Percentiles rank a stretch among this genome's conserved stretches.
Conservation (phyloP, 2,113 vertebrate species). For the Istiophorus platypterus region DNA sequence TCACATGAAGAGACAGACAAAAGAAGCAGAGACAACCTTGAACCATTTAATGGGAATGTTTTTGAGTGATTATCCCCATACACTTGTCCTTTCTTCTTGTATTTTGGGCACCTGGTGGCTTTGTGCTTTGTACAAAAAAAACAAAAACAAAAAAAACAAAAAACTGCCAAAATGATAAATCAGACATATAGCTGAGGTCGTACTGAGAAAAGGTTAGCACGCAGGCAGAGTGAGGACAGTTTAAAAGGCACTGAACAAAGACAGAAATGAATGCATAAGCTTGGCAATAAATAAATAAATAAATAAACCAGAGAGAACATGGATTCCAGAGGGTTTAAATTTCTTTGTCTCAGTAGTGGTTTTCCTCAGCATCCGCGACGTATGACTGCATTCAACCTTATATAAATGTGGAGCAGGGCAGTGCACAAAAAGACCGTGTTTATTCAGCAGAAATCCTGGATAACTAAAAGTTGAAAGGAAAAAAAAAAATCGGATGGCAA, state of each 20-base stretch:
- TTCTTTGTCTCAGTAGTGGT: background rate
- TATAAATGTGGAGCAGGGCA: conserved; percentile 1
- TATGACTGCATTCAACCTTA: background rate
- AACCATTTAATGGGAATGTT: background rate
- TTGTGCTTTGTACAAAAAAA: no score
- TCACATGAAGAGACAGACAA: conserved; percentile 1
- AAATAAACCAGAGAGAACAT: background rate
- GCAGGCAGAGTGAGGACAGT: background rate
- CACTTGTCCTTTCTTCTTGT: background rate
- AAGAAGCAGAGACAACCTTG: background rate
- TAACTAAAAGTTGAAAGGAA: background rate
- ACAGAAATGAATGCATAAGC: background rate
- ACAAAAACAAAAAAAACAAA: no score
- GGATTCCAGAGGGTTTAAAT: background rate
- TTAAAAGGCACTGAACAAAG: background rate
- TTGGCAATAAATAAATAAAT: no score
- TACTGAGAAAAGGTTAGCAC: no score
- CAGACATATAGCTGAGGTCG: background rate
- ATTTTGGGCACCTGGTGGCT: background rate
- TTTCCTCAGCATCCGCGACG: background rate
- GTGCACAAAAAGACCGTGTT: background rate
- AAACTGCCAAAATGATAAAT: background rate
- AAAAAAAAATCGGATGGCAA: background rate
- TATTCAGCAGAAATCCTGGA: background rate
- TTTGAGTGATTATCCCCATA: background rate